A percentile compares a stretch with the other conserved stretches of the same genome.
These are phyloP conservation scores for Nymphalis urticae DNA, from an alignment of 2,888 invertebrate genomes.

Conservation along the genomic window DNA sequence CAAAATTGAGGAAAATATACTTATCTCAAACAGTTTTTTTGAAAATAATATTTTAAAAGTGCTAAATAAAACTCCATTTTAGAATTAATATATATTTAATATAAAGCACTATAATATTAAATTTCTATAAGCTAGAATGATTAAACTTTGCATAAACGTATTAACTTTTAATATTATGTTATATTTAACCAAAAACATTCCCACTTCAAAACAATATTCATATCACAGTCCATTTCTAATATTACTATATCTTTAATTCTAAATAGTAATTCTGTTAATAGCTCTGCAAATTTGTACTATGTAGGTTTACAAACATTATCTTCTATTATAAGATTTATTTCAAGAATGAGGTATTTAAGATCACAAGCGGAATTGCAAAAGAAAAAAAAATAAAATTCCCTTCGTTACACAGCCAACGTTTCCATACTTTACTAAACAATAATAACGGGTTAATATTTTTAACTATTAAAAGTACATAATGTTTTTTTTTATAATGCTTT, in stretches of 20 bases:
- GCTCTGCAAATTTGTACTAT: not conserved
- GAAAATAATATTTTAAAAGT: no score
- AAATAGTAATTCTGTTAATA: not conserved
- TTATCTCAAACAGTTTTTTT: no score
- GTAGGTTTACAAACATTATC: not conserved
- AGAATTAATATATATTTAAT: no score
- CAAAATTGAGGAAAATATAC: no score
- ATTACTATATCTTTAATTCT: not conserved
- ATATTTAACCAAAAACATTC: constrained; percentile 12
- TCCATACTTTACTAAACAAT: not conserved
- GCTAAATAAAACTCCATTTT: no score
- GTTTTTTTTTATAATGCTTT: no score
- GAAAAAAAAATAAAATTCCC: not conserved
- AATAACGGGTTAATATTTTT: no score
- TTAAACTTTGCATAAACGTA: no score
- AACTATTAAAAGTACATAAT: no score
- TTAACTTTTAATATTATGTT: no score
- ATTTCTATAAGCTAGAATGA: no score
- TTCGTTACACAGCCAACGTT: not conserved
- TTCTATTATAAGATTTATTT: not conserved
- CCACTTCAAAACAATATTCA: constrained; percentile 13
- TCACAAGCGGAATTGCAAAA: constrained; percentile 6
- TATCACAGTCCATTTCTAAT: constrained; percentile 15
- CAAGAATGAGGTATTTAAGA: constrained; percentile 8
- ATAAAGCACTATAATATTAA: no score